These are phyloP conservation scores for Agonopterix alstromeriana DNA, from an alignment of 2,888 invertebrate species.

Conservation along the genomic window DNA sequence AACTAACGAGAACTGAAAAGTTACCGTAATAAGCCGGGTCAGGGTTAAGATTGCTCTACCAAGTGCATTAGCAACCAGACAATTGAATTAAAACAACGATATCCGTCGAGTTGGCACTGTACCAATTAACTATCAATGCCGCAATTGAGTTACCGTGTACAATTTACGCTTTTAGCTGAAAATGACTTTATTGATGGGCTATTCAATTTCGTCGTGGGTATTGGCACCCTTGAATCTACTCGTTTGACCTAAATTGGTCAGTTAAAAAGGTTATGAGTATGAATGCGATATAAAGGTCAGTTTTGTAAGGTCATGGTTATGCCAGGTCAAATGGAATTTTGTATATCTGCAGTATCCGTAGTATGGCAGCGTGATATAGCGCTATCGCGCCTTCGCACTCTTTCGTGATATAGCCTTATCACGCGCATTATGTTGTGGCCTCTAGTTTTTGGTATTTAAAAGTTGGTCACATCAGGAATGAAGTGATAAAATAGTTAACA, in stretches of 20 bases:
- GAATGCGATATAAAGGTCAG: neutral
- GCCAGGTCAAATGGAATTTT: no score
- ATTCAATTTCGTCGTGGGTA: conserved; percentile 35
- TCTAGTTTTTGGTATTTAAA: no score
- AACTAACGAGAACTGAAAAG: conserved; percentile 22
- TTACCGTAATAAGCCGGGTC: conserved; percentile 31
- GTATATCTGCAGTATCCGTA: no score
- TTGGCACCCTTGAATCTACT: conserved; percentile 27
- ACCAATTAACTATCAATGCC: conserved; percentile 56
- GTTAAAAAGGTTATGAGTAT: neutral
- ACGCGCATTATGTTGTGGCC: no score
- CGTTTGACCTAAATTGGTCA: conserved; percentile 1
- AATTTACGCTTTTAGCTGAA: conserved; percentile 57
- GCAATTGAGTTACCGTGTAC: conserved; percentile 44
- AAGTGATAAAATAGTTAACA: no score
- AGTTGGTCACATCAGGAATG: no score
- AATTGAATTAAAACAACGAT: conserved; percentile 61
- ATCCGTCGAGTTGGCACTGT: conserved; percentile 54
- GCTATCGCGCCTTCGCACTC: no score
- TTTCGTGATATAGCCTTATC: no score
- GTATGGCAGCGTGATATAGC: no score
- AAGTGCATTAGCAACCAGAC: conserved; percentile 49
- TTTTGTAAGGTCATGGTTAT: neutral
- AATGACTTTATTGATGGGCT: conserved; percentile 54
- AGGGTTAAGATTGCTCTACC: conserved; percentile 35